Conservation (phyloP, 2,888 invertebrate genomes). For the Glyphotaelius pellucidus region DNA sequence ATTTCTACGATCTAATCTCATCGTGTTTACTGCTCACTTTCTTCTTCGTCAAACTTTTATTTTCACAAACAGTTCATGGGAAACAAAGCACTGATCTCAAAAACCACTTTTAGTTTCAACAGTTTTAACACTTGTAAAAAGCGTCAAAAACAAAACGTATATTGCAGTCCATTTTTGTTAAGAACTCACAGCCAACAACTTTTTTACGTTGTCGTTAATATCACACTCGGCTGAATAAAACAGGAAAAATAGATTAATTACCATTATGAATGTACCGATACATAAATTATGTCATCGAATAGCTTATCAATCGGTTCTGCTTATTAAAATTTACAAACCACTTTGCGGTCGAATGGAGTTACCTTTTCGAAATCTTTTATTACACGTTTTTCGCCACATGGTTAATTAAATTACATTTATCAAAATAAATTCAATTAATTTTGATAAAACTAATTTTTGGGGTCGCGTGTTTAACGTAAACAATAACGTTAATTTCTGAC, state of each 20-base stretch:
- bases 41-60: neutral
- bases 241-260: conserved; percentile 8
- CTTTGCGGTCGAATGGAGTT: neutral
- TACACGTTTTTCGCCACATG: neutral
- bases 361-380: neutral
- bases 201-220: neutral
- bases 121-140: neutral
- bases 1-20: neutral
- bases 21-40: neutral
- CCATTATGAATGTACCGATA: neutral
- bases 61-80: neutral
- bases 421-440: too few species aligned
- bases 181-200: neutral
- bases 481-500: neutral
- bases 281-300: neutral
- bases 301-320: neutral
- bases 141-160: conserved; percentile 28
- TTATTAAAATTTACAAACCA: neutral
- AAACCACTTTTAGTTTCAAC: neutral
- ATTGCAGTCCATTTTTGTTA: conserved; percentile 30
- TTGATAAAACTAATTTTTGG: too few species aligned
- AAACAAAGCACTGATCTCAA: neutral
- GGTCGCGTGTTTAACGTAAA: neutral
- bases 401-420: too few species aligned
- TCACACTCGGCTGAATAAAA: neutral